Conservation (phyloP, 2,888 invertebrate genomes). For the Miltochrista miniata region DNA sequence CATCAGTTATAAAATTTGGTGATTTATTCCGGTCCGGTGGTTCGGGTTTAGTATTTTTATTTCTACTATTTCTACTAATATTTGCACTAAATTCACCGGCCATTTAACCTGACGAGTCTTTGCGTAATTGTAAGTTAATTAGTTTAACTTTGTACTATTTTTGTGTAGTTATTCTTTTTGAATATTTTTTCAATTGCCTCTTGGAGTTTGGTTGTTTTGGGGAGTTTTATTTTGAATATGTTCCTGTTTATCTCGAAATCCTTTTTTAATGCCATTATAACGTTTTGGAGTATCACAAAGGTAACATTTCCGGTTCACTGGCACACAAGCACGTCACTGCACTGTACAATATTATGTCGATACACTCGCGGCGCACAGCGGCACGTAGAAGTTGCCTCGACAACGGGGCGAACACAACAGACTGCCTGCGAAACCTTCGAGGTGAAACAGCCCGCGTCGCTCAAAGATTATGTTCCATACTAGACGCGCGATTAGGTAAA, state of each 20-base stretch:
- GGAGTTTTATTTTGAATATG: constrained; percentile 68
- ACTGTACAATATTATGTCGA: constrained; percentile 45
- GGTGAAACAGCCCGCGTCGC: constrained; percentile 53
- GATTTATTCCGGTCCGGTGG: constrained; percentile 62
- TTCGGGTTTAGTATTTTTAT: constrained; percentile 48
- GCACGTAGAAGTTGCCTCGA: constrained; percentile 62
- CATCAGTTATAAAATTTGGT: constrained; percentile 67
- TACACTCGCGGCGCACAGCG: constrained; percentile 46
- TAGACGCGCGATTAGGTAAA: constrained; percentile 37
- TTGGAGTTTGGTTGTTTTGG: constrained; percentile 66
- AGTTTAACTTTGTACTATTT: constrained; percentile 77
- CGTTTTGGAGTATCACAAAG: constrained; percentile 54
- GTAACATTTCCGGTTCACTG: constrained; percentile 68
- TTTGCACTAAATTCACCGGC: constrained; percentile 73
- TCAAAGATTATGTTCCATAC: constrained; percentile 52
- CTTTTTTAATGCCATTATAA: constrained; percentile 75
- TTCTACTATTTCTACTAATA: constrained; percentile 65
- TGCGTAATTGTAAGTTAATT: constrained; percentile 13
- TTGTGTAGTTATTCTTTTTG: constrained; percentile 75
- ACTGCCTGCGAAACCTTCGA: constrained; percentile 54
- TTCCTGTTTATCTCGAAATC: constrained; percentile 72
- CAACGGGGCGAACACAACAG: constrained; percentile 77
- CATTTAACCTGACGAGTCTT: constrained; percentile 64
- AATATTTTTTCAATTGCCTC: constrained; percentile 75
- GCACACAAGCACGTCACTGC: constrained; percentile 56